Percentiles rank a stretch among this genome's conserved stretches.
Evolutionary conservation across 1,140 invertebrate genomes (phyloP).

Genomic region (Elysia chlorotica): DNA sequence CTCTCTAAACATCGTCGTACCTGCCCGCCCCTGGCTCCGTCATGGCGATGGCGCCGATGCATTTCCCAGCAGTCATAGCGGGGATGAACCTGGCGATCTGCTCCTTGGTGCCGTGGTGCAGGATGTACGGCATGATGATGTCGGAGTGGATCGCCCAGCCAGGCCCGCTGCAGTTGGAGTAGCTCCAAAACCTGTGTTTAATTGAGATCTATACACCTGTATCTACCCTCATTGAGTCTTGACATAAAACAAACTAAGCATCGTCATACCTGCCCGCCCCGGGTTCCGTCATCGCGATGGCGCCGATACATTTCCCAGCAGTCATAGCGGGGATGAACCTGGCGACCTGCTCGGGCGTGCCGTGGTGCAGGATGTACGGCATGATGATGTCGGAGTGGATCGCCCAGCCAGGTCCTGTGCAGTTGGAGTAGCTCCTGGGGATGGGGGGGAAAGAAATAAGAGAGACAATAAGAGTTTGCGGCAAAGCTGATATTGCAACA

Average conservation of each 20-base stretch:
- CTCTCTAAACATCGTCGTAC: too few relatives aligned
- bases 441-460: too few relatives aligned
- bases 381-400: slow-evolving; percentile 64
- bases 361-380: slow-evolving; percentile 65
- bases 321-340: slow-evolving; percentile 63
- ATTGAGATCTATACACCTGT: too few relatives aligned
- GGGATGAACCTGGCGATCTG: slow-evolving; percentile 64
- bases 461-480: too few relatives aligned
- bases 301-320: slow-evolving; percentile 62
- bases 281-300: slow-evolving; percentile 65
- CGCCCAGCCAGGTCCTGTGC: slow-evolving; percentile 62
- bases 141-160: slow-evolving; percentile 54
- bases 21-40: slow-evolving; percentile 65
- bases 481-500: too few relatives aligned
- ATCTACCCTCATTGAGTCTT: too few relatives aligned
- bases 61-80: slow-evolving; percentile 58
- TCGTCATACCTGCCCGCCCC: slow-evolving; percentile 64
- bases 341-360: slow-evolving; percentile 62
- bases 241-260: too few relatives aligned
- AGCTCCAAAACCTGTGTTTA: too few relatives aligned
- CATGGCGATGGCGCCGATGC: slow-evolving; percentile 65
- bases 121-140: slow-evolving; percentile 66
- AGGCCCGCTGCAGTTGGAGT: slow-evolving; percentile 61
- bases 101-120: slow-evolving; percentile 62
- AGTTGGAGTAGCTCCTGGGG: slow-evolving; percentile 57